Evolutionary conservation across 2,797 vertebrate genomes (phyloP), one percentile per base, ranked within the genome.

Genomic region (Eutrigla gurnardus): DNA sequence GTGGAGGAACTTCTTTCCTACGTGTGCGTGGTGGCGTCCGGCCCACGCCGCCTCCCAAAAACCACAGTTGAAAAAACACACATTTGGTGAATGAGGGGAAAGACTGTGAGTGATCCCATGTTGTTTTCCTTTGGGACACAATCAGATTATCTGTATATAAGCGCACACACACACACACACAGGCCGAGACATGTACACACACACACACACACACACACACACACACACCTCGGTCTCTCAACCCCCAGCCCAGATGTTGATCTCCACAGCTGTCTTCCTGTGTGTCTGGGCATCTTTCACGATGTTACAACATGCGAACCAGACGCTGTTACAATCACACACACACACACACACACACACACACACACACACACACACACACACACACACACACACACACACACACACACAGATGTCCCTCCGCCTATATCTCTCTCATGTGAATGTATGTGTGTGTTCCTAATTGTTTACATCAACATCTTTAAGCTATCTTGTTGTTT

Each of bases 381-480:
- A 39, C 17, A 58, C 54, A 66, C 52, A 57, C 35, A 61, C 10
- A 75, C n/a, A 61, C 40, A 42, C 52, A 50, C 4, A 15, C 14
- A 62, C 25, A 36, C 76, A 60, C 58, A 50, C 57, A 73, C 89
- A 90, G 80, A 79, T 88, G 82, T 80, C 65, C 65, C 59, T 65
- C 78, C 81, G 65, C 62, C 77, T 85, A 77, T 77, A 70, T 36
- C 53, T 71, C 75, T 67, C 73, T 75, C 58, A 52, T 70, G 72
- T 64, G 63, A 74, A 78, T 45, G 55, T 75, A 67, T 84, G 80
- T 82, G 73, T 77, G 83, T 83, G 67, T 67, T 81, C 80, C 70
- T 92, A 86, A 90, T 89, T 91, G 87, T 91, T 88, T 91, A 90
- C 86, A 86, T 83, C 86, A 85, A 91, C 91, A 92, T 92, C 90